Evolutionary conservation across 2,113 vertebrate genomes (phyloP).

Genomic region (Propithecus coquereli): DNA sequence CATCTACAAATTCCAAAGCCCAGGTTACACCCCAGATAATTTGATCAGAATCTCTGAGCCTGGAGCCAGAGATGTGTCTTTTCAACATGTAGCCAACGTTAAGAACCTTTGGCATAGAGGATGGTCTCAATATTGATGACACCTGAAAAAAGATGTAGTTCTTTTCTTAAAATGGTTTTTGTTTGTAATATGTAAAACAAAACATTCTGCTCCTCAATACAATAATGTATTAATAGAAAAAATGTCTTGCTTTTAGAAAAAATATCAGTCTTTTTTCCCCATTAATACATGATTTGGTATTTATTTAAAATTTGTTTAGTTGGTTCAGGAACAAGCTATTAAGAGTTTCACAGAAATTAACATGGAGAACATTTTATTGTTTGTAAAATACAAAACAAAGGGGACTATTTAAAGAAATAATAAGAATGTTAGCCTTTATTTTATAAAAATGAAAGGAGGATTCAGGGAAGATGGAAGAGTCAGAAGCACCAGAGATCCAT

Average conservation of each 20-base stretch:
- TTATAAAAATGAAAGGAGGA: background rate
- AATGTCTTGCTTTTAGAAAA: background rate
- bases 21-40: background rate
- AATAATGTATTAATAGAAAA: background rate
- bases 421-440: background rate
- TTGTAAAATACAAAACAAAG: background rate
- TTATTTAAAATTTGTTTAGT: background rate
- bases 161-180: background rate
- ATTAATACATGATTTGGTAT: background rate
- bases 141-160: background rate
- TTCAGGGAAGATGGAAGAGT: background rate
- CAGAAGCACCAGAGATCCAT: background rate
- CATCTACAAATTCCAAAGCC: background rate
- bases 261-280: background rate
- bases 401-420: background rate
- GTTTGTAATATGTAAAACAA: background rate
- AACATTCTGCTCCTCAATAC: background rate
- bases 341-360: background rate
- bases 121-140: background rate
- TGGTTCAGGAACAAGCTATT: background rate
- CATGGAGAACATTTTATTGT: background rate
- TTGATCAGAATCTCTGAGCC: background rate
- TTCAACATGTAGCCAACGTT: background rate
- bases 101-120: background rate
- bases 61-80: background rate